Base-by-base conservation (phyloP, 2,888 invertebrate species). In the Rhogogaster chlorosoma region DNA sequence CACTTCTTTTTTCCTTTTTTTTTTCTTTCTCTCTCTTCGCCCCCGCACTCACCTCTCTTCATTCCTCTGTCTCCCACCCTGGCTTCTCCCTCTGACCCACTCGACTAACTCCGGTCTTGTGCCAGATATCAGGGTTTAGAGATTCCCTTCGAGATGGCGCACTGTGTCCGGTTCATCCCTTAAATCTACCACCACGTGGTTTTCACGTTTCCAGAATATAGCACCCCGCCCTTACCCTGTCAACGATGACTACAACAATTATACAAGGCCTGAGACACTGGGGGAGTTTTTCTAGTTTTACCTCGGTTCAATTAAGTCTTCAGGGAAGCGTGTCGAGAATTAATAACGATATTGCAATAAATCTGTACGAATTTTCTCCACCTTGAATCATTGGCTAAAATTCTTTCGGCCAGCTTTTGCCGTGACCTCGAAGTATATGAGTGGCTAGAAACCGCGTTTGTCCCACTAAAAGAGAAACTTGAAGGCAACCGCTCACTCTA, bases 71-170 rank as follows among this genome's bases (percentile, higher is more conserved):
- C 18, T 22, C 12, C 22, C 22, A 73, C 73, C 42, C 73, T 22
- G n/a, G 38, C 10, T 73, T 42, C 18, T 22, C 73, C n/a, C 73
- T 73, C 73, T 38, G 53, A 77, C 77, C 77, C 49, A 49, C 49
- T 49, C 77, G 49, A 53, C 29, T 77, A 18, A 77, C n/a, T 38
- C 61, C 4, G 61, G 22, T 36, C 36, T 49, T n/a, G 26, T 36
- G 22, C 29, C 42, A 42, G 61, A 57, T 36, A 32, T 77, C 45
- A 10, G 80, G 80, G 80, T 80, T 57, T 57, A 12, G 26, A 22
- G 57, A 38, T 80, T 29, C 38, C 22, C 80, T 61, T 38, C n/a
- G 38, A 80, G 80, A 80, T 80, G 80, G 80, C 80, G 80, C 80
- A 38, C 80, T 10, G 22, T 61, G 80, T 57, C 45, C 61, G 57